Base-by-base conservation (phyloP, 1,140 invertebrate genomes). In the Drosophila repleta region DNA sequence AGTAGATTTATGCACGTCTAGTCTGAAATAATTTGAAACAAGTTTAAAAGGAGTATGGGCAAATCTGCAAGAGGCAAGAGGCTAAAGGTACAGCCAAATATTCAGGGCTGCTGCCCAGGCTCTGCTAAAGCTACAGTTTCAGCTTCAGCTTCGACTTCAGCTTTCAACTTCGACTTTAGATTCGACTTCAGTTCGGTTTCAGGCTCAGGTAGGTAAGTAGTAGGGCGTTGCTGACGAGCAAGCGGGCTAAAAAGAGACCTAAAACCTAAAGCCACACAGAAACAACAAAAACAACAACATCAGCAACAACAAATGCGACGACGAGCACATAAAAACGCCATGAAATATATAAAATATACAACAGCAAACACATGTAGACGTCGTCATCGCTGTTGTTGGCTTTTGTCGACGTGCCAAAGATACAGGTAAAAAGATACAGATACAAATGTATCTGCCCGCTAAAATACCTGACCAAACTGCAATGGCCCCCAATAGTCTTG, bases 1-100 rank as follows among this genome's bases (percentile, higher is more conserved):
- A 87, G 83, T 87, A 88, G 83, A 87, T 87, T 88, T 88, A 88
- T 87, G 83, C 83, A 88, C 79, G 83, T 87, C 83, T 87, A 88
- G 83, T 76, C 83, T 74, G 79, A 88, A 87, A 87, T 88, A 69
- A 87, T 87, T 87, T 87, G 83, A 87, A 87, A 87, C 82, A 88
- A 87, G 82, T 87, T 87, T 88, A 82, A 85, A 80, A 72, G 82
- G 82, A 75, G 87, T 71, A 85, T 62, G 76, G 70, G 39, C 82
- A 57, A 82, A 82, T 79, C 79, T 72, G 57, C 8, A 8, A 3
- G 6, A 41, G 39, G 57, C 8, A 8, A 3, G 6, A 41, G 39
- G 15, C 39, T 29, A 35, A 35, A 68, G 64, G 45, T 63, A 18
- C 52, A 56, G 43, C 6, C 49, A 18, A 18, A 61, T 49, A 55